These are phyloP conservation scores for Brachystomella parvula DNA, from an alignment of 1,140 invertebrate species.

Conservation along the genomic window DNA sequence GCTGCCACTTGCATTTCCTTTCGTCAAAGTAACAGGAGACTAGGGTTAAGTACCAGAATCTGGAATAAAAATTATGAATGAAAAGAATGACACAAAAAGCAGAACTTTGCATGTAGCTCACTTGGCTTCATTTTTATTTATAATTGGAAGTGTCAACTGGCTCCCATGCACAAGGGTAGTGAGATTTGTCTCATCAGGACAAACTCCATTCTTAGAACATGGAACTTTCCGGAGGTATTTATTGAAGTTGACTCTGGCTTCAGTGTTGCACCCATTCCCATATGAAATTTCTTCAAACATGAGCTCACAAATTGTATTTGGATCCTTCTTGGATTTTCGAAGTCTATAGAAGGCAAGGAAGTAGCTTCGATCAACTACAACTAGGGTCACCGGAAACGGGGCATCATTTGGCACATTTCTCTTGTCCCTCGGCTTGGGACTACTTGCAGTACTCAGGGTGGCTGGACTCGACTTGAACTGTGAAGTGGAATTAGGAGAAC, in stretches of 20 bases:
- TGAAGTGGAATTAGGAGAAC: background rate
- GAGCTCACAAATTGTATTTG: slow-evolving; percentile 60
- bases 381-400: slow-evolving; percentile 62
- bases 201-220: slow-evolving; percentile 66
- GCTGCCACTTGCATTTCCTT: slow-evolving; percentile 71
- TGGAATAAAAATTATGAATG: slow-evolving; percentile 47
- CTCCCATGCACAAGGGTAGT: slow-evolving; percentile 73
- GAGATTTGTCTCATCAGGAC: slow-evolving; percentile 76
- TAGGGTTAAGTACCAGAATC: slow-evolving; percentile 92
- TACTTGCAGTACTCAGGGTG: background rate
- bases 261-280: slow-evolving; percentile 69
- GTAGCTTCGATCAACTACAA: slow-evolving; percentile 74
- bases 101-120: slow-evolving; percentile 44
- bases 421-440: background rate
- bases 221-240: slow-evolving; percentile 66
- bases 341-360: slow-evolving; percentile 85
- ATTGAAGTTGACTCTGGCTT: slow-evolving; percentile 65
- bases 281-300: slow-evolving; percentile 79
- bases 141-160: slow-evolving; percentile 90
- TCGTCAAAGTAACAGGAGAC: slow-evolving; percentile 80
- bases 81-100: slow-evolving; percentile 9
- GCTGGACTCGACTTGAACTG: background rate
- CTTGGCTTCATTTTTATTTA: slow-evolving; percentile 79
- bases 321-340: slow-evolving; percentile 49
- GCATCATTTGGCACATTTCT: background rate